A percentile compares a stretch with the other conserved stretches of the same genome.
These are phyloP conservation scores for Autographa gamma DNA, from an alignment of 2,888 invertebrate genomes.

Conservation along the genomic window DNA sequence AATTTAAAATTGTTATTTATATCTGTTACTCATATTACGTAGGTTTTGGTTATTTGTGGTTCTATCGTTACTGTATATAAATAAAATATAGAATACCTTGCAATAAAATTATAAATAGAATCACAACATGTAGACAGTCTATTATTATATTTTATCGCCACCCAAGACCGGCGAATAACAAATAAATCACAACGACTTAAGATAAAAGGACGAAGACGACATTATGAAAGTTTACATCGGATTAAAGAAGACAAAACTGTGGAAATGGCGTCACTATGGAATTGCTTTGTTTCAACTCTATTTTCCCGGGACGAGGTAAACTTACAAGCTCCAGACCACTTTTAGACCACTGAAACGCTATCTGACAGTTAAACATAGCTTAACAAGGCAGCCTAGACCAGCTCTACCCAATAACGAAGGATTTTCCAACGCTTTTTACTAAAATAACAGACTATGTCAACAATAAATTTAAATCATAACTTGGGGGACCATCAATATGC, in stretches of 20 bases:
- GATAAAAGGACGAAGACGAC: slow-evolving; percentile 43
- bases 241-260: slow-evolving; percentile 48
- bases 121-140: neutral
- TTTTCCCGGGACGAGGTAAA: slow-evolving; percentile 59
- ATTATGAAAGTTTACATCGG: slow-evolving; percentile 55
- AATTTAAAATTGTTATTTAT: too few relatives aligned
- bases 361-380: slow-evolving; percentile 57
- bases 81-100: too few relatives aligned
- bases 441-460: slow-evolving; percentile 50
- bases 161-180: slow-evolving; percentile 25
- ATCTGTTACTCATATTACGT: too few relatives aligned
- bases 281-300: slow-evolving; percentile 66
- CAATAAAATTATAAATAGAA: neutral
- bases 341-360: slow-evolving; percentile 61
- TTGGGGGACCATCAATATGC: slow-evolving; percentile 45
- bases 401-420: neutral
- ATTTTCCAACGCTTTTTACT: slow-evolving; percentile 47
- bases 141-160: slow-evolving; percentile 13
- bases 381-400: slow-evolving; percentile 17
- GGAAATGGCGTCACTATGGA: slow-evolving; percentile 50
- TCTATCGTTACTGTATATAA: too few relatives aligned
- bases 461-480: slow-evolving; percentile 53
- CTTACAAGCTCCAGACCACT: slow-evolving; percentile 47
- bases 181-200: slow-evolving; percentile 37
- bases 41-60: too few relatives aligned